phyloP scores from a whole-genome alignment of 2,888 invertebrate species.

The Thysanoteuthis rhombus region DNA sequence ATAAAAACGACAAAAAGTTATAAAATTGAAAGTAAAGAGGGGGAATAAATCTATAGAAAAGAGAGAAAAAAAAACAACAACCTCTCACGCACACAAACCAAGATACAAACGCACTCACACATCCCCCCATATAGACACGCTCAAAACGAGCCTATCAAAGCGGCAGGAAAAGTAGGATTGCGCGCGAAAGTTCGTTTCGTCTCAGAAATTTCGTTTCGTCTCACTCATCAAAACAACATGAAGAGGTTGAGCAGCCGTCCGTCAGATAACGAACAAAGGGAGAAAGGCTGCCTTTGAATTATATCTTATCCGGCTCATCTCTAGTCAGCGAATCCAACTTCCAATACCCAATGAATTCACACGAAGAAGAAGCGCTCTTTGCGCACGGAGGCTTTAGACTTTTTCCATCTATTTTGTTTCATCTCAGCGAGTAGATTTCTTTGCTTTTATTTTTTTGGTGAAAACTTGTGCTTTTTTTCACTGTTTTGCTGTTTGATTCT shows the following conservation, averaged over 20 bases:
- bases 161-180: neutral
- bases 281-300: neutral
- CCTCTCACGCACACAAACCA: neutral
- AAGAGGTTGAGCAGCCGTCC: constrained; percentile 12
- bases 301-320: constrained; percentile 12
- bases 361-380: neutral
- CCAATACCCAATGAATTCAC: neutral
- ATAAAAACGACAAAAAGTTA: neutral
- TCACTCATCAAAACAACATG: neutral
- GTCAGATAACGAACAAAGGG: constrained; percentile 12
- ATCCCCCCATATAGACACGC: neutral
- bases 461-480: neutral
- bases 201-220: constrained; percentile 12
- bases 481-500: neutral
- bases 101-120: neutral
- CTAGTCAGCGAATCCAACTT: constrained; percentile 12
- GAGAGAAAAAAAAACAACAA: neutral
- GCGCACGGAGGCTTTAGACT: neutral
- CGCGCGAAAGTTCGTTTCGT: constrained; percentile 12
- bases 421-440: neutral
- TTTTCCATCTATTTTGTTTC: constrained; percentile 12
- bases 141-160: neutral
- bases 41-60: neutral
- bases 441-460: neutral
- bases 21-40: neutral